phyloP scores from a whole-genome alignment of 1,140 invertebrate genomes.

The Bombus sibiricus region DNA sequence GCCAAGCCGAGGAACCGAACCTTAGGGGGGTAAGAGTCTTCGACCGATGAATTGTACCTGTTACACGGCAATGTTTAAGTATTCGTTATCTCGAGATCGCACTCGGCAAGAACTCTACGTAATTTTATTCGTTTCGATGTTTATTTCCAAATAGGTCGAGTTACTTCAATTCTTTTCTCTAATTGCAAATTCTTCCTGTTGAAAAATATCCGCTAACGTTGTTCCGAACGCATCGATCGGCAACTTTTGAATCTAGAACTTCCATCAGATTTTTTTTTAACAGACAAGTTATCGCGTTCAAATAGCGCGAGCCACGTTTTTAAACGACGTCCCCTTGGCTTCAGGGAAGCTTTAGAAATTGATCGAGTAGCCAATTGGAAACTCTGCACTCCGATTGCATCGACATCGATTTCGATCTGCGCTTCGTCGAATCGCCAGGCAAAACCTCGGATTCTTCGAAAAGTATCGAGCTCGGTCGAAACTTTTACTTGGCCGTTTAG shows the following conservation, averaged over 20 bases:
- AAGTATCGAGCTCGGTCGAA: not conserved
- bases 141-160: no score
- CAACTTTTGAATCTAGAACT: not conserved
- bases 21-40: not conserved
- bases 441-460: not conserved
- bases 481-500: not conserved
- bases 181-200: not conserved
- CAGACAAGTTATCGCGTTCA: not conserved
- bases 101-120: no score
- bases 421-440: not conserved
- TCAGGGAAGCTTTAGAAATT: conserved; percentile 33
- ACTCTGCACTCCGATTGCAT: not conserved
- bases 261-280: no score
- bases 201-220: not conserved
- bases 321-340: not conserved
- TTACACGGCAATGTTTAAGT: not conserved
- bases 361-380: conserved; percentile 16
- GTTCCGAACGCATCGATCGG: not conserved
- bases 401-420: conserved; percentile 10
- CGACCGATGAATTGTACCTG: not conserved
- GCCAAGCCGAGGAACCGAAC: not conserved
- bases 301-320: not conserved
- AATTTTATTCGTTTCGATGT: no score
- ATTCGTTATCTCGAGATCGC: not conserved
- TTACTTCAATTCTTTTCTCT: no score